Conservation (phyloP, 1,140 invertebrate genomes). For the Atta colombica region DNA sequence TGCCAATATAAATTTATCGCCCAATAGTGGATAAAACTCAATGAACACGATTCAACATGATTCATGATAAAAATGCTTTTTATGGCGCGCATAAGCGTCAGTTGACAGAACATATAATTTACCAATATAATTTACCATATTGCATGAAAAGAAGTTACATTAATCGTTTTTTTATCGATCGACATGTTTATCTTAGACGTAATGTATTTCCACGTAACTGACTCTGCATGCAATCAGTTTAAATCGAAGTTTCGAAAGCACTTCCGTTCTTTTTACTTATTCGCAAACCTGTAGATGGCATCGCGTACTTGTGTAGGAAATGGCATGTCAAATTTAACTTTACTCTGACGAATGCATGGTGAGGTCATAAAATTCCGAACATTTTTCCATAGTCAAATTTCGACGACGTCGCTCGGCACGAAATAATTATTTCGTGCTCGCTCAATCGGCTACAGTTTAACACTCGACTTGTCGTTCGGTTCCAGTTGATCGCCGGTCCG, state of each 20-base stretch:
- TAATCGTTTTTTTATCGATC: background rate
- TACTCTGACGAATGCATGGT: background rate
- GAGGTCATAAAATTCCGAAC: slow-evolving; percentile 2
- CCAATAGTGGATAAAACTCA: slow-evolving; percentile 17
- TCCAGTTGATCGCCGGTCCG: slow-evolving; percentile 58
- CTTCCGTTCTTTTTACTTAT: background rate
- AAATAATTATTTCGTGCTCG: slow-evolving; percentile 61
- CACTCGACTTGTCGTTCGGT: slow-evolving; percentile 46
- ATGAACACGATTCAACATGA: background rate
- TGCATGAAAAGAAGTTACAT: background rate
- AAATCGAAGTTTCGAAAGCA: background rate
- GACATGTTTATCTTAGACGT: slow-evolving; percentile 10
- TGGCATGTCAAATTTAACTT: slow-evolving; percentile 7
- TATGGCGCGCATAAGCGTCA: background rate
- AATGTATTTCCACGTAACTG: background rate
- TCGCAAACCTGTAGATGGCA: background rate
- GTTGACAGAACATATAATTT: background rate
- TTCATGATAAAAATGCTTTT: background rate
- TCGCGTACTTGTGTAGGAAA: background rate
- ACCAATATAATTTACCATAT: slow-evolving; percentile 19
- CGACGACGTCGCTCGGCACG: slow-evolving; percentile 7
- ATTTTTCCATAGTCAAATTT: background rate
- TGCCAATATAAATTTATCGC: background rate
- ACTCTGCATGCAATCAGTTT: background rate
- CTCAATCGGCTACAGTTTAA: slow-evolving; percentile 56